Conservation (phyloP, 1,140 invertebrate species). For the Linepithema humile region DNA sequence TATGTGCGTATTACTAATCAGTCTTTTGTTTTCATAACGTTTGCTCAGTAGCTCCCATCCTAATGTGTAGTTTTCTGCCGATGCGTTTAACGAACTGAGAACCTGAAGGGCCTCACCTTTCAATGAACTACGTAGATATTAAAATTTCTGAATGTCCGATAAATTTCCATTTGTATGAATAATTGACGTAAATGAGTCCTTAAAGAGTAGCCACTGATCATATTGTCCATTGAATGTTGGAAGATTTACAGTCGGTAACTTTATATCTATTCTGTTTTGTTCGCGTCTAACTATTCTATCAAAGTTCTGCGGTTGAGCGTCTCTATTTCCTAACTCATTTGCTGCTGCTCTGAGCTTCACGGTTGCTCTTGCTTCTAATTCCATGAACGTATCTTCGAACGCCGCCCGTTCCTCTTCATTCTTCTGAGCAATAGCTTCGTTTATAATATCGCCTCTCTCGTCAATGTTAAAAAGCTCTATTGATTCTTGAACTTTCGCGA, state of each 20-base stretch:
- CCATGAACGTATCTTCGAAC: no score
- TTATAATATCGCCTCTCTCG: no score
- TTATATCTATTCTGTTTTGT: background rate
- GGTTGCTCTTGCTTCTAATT: no score
- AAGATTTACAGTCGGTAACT: background rate
- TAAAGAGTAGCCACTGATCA: background rate
- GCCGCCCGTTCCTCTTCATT: no score
- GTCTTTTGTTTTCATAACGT: background rate
- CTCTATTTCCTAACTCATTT: no score
- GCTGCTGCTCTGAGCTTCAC: no score
- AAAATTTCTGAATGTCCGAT: background rate
- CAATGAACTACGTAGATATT: background rate
- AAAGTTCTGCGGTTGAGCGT: no score
- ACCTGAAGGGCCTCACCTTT: background rate
- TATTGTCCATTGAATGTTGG: background rate
- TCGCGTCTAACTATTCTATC: no score
- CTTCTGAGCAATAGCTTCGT: no score
- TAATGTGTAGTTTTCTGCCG: background rate
- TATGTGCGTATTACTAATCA: no score
- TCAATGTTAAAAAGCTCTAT: no score
- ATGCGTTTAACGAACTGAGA: background rate
- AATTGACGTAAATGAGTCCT: background rate
- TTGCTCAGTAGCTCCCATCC: background rate
- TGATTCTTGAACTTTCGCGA: no score
- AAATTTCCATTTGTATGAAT: background rate